A percentile compares a stretch with the other conserved stretches of the same genome.
phyloP scores from a whole-genome alignment of 2,797 vertebrate species.

The Glossophaga mutica region DNA sequence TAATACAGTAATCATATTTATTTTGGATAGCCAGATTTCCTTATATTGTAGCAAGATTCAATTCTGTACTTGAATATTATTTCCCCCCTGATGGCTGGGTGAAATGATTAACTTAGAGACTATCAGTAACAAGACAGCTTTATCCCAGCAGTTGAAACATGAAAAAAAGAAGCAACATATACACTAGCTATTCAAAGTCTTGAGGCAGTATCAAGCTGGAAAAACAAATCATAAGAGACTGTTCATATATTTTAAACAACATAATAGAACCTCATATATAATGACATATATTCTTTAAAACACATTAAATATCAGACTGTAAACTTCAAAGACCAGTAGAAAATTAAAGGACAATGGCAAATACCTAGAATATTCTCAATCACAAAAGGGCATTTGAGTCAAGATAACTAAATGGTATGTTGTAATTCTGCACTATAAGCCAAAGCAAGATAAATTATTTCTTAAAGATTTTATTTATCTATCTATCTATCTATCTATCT shows the following conservation, averaged over 20 bases:
- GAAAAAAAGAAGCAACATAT: background rate
- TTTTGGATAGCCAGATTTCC: background rate
- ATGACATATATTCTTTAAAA: background rate
- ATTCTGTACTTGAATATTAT: background rate
- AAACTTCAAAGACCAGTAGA: background rate
- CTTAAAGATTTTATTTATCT: background rate
- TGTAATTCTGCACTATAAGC: background rate
- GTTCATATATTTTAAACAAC: background rate
- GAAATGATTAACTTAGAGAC: constrained; percentile 8
- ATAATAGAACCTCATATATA: background rate
- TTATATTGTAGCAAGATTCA: constrained; percentile 31
- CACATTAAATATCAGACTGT: background rate
- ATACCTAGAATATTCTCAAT: background rate
- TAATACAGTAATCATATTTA: background rate
- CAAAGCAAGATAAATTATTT: background rate
- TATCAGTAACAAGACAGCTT: background rate
- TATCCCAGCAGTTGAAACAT: background rate
- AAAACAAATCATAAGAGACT: background rate
- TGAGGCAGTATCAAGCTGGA: background rate
- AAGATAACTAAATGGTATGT: background rate
- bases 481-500: no score
- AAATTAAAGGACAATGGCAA: constrained; percentile 5
- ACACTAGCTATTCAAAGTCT: background rate
- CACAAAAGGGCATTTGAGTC: constrained; percentile 4
- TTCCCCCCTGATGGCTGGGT: background rate